Base-by-base conservation (phyloP, 1,140 invertebrate species). In the Sipha flava region DNA sequence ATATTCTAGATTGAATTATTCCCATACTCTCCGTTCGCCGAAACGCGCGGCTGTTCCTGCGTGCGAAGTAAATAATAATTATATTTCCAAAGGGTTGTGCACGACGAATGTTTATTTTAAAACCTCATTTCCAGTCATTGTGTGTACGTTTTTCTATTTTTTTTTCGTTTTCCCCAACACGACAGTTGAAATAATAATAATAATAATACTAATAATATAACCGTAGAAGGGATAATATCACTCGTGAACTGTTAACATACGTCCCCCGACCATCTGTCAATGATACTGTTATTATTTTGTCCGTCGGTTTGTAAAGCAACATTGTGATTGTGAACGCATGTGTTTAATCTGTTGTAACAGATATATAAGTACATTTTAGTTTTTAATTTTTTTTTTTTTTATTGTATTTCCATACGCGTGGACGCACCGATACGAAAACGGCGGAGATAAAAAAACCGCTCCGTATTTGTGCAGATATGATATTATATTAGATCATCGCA, bases 261-360 rank as follows among this genome's bases (percentile, higher is more conserved):
- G 37, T 40, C 37, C 66, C 66, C 66, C 66, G 23, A 47, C 40
- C 66, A 70, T 70, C 66, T 70, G 66, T 70, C 66, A 70, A 70
- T 29, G 40, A 70, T 45, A 70, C 40, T 45, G 23, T 26, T 66
- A 43, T 43, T 21, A 40, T 68, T 47, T 34, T 23, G 12, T 70
- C 40, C 23, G 23, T 29, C 66, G 40, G 43, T 29, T n/a, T 47
- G 43, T 70, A 47, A n/a, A 70, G 43, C 66, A 31, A 45, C 23
- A n/a, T 70, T 70, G 66, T 70, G 66, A 70, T 70, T 70, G 66
- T 70, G 40, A 47, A 70, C 66, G 66, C 66, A 47, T 70, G 66
- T 70, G 66, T 70, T 70, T 70, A 70, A 70, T 70, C 40, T 47
- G 66, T 29, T 70, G 12, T 47, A 70, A 47, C 14, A n/a, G 21